Evolutionary conservation across 2,113 vertebrate species (phyloP), one percentile per base, ranked within the genome.

Genomic region (Alectura lathami): DNA sequence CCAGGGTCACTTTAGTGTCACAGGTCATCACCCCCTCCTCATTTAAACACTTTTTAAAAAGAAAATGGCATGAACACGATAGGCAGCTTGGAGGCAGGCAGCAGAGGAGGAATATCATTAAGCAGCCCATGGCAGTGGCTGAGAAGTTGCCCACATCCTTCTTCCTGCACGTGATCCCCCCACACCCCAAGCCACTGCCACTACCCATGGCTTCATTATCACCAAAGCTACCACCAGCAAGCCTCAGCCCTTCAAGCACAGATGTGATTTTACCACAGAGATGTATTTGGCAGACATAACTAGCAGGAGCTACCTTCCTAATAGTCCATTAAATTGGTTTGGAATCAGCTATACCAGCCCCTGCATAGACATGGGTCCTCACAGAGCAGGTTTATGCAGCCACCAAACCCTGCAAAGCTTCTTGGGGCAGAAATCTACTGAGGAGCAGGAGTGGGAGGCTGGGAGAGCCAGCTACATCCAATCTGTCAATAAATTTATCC

Each of bases 121-220:
- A 53, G 51, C 51, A 29, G 51, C 51, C 27, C 29, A 29, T 16
- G 5, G 27, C 15, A 16, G 27, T 53, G 51, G 9, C 51, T 53
- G 51, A 27, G 45, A 47, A 47, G 27, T 29, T 53, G 51, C 51
- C 51, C 51, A 16, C 8, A 17, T 53, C 51, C 27, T 5, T 53
- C 27, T 9, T 53, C 27, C 51, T 24, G 8, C 27, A 15, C 10
- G 9, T 53, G 27, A 29, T 15, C 51, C 27, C 14, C 27, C 15
- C 40, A 59, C 30, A 40, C 29, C 43, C 69, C 29, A 42, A 38
- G 15, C 18, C 17, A 10, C 8, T 13, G 15, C 60, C 45, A 17
- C 22, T 20, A 72, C 4, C 51, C 20, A 23, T 36, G 48, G 9
- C 21, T 16, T 23, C 0, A 0, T 16, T 32, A 7, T 11, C 26